Conservation (phyloP, 1,140 invertebrate species). For the Drosophila chauvacae region DNA sequence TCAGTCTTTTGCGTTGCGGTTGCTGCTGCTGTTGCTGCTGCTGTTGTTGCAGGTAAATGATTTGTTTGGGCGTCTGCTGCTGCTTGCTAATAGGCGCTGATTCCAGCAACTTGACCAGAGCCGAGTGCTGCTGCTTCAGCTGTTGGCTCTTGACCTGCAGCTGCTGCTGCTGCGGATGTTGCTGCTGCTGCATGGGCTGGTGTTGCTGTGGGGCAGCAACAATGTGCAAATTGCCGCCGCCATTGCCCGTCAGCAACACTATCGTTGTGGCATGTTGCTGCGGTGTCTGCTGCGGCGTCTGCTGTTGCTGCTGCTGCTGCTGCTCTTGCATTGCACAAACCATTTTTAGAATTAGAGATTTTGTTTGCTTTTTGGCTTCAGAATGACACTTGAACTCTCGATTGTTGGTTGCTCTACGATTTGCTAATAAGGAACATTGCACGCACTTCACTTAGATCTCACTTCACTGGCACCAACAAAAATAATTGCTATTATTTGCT, state of each 20-base stretch:
- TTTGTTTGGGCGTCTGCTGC: conserved; percentile 70
- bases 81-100: conserved; percentile 75
- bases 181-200: conserved; percentile 36
- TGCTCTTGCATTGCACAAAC: conserved; percentile 84
- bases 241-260: conserved; percentile 62
- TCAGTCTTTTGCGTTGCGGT: conserved; percentile 84
- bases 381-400: conserved; percentile 79
- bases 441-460: conserved; percentile 67
- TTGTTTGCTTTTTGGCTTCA: conserved; percentile 71
- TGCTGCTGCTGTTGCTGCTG: conserved; percentile 55
- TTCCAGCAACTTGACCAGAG: conserved; percentile 81
- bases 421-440: conserved; percentile 83
- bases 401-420: conserved; percentile 71
- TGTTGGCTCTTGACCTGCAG: conserved; percentile 73
- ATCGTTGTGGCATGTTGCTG: conserved; percentile 73
- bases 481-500: conserved; percentile 53
- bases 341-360: conserved; percentile 72
- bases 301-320: conserved; percentile 50
- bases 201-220: conserved; percentile 51
- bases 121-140: conserved; percentile 82
- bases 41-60: conserved; percentile 72
- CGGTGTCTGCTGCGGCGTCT: conserved; percentile 35
- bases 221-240: conserved; percentile 62
- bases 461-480: conserved; percentile 73
- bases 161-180: conserved; percentile 35